phyloP scores from a whole-genome alignment of 37 sponge, comb jelly and placozoan genomes.

The Tethya wilhelma region DNA sequence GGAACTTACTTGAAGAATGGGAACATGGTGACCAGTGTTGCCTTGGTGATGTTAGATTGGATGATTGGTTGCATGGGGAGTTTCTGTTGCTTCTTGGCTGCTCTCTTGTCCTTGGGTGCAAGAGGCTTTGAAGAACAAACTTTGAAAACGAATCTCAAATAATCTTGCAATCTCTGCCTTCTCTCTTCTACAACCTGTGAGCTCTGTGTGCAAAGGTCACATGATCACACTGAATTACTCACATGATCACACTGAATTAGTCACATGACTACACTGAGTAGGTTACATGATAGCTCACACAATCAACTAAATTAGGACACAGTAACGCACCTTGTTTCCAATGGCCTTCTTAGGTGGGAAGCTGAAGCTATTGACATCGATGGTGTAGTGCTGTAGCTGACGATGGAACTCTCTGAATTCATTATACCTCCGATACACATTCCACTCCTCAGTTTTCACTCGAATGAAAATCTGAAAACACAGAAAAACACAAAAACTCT shows the following conservation, averaged over 20 bases:
- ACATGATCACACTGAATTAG: not conserved
- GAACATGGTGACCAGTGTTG: conserved; percentile 58
- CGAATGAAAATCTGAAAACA: conserved; percentile 56
- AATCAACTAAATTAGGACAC: not conserved
- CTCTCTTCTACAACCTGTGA: conserved; percentile 77
- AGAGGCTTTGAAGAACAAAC: conserved; percentile 26
- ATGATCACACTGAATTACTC: not conserved
- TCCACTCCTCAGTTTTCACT: conserved; percentile 91
- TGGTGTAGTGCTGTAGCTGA: conserved; percentile 41
- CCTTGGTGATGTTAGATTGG: conserved; percentile 49
- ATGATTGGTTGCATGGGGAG: conserved; percentile 35
- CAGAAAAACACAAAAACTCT: not conserved
- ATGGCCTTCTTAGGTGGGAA: conserved; percentile 93
- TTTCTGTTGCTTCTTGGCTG: not conserved
- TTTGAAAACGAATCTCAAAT: conserved; percentile 63
- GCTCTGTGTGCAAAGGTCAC: conserved; percentile 35
- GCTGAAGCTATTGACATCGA: conserved; percentile 53
- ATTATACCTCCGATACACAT: conserved; percentile 90
- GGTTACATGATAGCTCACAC: not conserved
- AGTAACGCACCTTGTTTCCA: conserved; percentile 65
- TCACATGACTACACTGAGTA: not conserved
- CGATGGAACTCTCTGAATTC: conserved; percentile 91
- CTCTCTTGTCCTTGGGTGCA: not conserved
- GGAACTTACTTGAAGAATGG: conserved; percentile 79
- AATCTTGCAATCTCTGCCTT: conserved; percentile 72